Conservation (phyloP, 2,888 invertebrate genomes). For the Amphimallon solstitiale region DNA sequence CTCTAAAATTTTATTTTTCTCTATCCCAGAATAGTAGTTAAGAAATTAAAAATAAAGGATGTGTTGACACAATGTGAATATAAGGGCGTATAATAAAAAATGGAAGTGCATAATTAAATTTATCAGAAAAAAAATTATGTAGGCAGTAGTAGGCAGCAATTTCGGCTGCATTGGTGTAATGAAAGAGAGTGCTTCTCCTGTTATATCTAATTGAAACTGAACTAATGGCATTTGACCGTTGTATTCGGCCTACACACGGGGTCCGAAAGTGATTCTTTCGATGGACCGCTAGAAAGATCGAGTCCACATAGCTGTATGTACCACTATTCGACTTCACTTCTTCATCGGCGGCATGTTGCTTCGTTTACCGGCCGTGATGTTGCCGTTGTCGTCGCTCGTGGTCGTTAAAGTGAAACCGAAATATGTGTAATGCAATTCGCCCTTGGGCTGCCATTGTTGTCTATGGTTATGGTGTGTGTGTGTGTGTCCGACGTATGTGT, state of each 20-base stretch:
- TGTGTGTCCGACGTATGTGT: no score
- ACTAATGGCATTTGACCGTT: conserved; percentile 30
- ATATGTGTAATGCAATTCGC: conserved; percentile 29
- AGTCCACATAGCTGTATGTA: conserved; percentile 33
- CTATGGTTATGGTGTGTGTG: conserved; percentile 18
- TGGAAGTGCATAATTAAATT: no score
- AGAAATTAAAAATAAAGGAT: no score
- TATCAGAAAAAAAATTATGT: no score
- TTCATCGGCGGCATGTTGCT: background rate
- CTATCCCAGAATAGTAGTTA: no score
- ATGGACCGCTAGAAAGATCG: conserved; percentile 38
- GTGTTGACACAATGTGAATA: no score
- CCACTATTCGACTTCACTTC: background rate
- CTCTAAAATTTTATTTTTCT: no score
- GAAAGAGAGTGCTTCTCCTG: conserved; percentile 20
- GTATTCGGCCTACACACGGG: conserved; percentile 1
- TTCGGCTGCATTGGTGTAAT: conserved; percentile 9
- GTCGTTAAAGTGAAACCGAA: conserved; percentile 24
- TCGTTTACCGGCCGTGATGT: background rate
- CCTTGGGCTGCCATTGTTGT: conserved; percentile 34
- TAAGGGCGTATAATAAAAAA: no score
- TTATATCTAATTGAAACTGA: conserved; percentile 33
- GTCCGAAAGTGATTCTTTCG: conserved; percentile 36
- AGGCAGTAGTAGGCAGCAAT: no score
- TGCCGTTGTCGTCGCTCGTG: background rate